Evolutionary conservation across 2,113 vertebrate species (phyloP).

Genomic region (Plestiodon gilberti): DNA sequence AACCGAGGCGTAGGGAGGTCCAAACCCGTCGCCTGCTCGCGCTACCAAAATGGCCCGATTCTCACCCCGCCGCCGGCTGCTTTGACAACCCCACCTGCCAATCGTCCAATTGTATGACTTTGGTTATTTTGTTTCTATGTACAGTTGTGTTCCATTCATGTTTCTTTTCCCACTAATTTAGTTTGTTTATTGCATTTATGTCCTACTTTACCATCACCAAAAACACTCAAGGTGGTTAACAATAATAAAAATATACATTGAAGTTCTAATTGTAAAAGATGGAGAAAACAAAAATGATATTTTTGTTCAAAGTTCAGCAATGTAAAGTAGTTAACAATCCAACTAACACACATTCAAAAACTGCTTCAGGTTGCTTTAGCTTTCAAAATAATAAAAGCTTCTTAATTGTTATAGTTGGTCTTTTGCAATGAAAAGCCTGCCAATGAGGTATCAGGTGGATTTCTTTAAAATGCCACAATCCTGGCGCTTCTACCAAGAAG

Average conservation of each 20-base stretch:
- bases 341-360: not conserved
- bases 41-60: no score
- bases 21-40: no score
- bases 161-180: not conserved
- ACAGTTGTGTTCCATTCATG: not conserved
- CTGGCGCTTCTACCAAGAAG: not conserved
- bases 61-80: no score
- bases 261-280: not conserved
- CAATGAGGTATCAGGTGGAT: not conserved
- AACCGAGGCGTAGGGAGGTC: no score
- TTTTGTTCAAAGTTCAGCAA: not conserved
- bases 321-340: not conserved
- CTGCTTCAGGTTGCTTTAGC: not conserved
- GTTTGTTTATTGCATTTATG: not conserved
- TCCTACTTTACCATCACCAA: not conserved
- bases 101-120: not conserved
- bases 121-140: not conserved
- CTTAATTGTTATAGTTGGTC: not conserved
- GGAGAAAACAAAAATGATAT: not conserved
- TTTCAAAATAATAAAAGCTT: not conserved
- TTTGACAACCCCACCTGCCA: no score
- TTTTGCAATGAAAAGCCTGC: not conserved
- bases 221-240: not conserved
- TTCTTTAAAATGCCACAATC: not conserved
- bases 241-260: not conserved